phyloP scores from a whole-genome alignment of 2,797 vertebrate species.

The Buphagus erythrorhynchus region DNA sequence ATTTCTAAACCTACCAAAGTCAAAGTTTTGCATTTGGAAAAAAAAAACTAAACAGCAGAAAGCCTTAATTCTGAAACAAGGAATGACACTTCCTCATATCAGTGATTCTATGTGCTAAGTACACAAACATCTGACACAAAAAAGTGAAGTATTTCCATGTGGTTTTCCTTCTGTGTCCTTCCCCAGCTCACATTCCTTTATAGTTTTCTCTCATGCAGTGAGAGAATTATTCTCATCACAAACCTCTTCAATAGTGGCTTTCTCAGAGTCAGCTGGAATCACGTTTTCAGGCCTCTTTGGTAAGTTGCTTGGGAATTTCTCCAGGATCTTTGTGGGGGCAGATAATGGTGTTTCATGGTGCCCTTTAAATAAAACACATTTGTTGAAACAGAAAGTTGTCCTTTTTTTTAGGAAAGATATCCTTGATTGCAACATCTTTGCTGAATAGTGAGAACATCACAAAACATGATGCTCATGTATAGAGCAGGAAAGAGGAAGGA shows the following conservation, averaged over 20 bases:
- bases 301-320: constrained; percentile 91
- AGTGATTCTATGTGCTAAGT: not conserved
- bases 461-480: not conserved
- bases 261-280: constrained; percentile 89
- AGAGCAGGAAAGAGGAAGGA: not conserved
- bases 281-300: constrained; percentile 89
- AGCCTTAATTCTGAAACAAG: not conserved
- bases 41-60: not conserved
- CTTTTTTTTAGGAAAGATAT: not conserved
- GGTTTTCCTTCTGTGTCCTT: not conserved
- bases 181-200: not conserved
- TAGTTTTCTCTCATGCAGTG: not conserved
- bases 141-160: not conserved
- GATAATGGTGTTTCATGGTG: constrained; percentile 95
- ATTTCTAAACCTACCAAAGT: not conserved
- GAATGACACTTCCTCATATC: not conserved
- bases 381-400: not conserved
- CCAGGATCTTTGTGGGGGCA: constrained; percentile 92
- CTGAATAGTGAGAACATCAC: not conserved
- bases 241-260: constrained; percentile 81
- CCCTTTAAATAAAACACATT: constrained; percentile 77
- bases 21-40: not conserved
- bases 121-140: not conserved
- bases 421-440: not conserved
- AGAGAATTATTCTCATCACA: constrained; percentile 5